Conservation (phyloP, 2,113 vertebrate genomes). For the Zosterops lateralis region DNA sequence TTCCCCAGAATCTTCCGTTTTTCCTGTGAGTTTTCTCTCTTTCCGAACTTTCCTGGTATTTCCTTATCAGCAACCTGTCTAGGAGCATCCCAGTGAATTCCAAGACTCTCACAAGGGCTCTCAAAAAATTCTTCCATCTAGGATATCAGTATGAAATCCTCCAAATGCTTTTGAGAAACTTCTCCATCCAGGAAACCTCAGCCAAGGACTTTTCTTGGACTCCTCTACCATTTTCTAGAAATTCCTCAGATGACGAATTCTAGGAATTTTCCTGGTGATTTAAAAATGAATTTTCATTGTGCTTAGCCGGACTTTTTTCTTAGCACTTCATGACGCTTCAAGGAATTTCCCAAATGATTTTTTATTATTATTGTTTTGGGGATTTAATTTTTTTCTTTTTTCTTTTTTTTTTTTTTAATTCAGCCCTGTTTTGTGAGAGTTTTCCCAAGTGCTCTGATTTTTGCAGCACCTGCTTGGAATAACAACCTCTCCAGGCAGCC, state of each 20-base stretch:
- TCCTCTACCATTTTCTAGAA: neutral
- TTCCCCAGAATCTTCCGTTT: neutral
- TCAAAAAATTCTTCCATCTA: neutral
- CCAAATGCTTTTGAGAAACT: neutral
- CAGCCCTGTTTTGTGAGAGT: neutral
- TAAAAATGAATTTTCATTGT: too few relatives aligned
- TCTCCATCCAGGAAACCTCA: neutral
- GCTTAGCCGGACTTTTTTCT: neutral
- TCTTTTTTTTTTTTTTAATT: neutral
- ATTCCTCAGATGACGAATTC: neutral
- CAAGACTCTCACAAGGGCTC: neutral
- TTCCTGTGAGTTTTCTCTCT: neutral
- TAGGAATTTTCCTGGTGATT: neutral
- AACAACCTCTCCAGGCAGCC: neutral
- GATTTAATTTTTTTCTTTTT: too few relatives aligned
- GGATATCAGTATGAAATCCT: neutral
- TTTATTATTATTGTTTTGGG: too few relatives aligned
- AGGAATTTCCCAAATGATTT: neutral
- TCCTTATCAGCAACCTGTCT: neutral
- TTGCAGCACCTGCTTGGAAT: accelerated
- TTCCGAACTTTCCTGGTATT: neutral
- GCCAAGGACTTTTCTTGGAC: neutral
- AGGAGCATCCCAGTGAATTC: neutral
- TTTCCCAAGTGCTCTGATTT: neutral
- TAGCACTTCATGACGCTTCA: accelerated